Evolutionary conservation across 2,113 vertebrate genomes (phyloP), one percentile per base, ranked within the genome.

Genomic region (Aplodontia rufa): DNA sequence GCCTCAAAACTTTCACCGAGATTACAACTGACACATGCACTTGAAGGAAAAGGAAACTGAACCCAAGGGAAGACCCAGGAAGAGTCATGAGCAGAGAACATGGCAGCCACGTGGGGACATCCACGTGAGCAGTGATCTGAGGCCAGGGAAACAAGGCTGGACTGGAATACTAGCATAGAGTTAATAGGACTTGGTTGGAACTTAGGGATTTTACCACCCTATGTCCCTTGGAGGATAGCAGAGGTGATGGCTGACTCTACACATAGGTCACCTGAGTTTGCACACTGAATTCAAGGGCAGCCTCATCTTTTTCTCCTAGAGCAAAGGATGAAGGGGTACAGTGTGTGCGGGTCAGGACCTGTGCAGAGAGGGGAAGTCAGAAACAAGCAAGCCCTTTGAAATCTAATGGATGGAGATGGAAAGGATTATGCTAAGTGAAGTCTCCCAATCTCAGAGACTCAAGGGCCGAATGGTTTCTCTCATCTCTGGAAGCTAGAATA

Each of bases 81-180:
- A 93, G 22, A 72, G 58, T 40, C 42, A n/a, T 1, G 8, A 53
- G 30, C 28, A 62, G 49, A 62, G 55, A 64, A 64, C 64, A 51
- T 62, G n/a, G 75, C 17, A 81, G 12, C 42, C 0, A 0, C 1
- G 12, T 3, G 0, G 0, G 0, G 5, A 53, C 47, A 42, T 17
- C 51, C 49, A 14, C 69, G 74, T 10, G 22, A 76, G 14, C 8
- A 11, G 12, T 19, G 1, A n/a, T n/a, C 28, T 13, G 9, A 32
- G n/a, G 1, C 40, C 9, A 40, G n/a, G 42, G 16, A 64, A 45
- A 37, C 12, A 40, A n/a, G 37, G 8, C 3, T 51, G 53, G 60
- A 19, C 10, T 7, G 60, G 47, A 45, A 26, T 8, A 13, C 13
- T 16, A 76, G 64, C 40, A 37, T 35, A 37, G 2, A 30, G 51